A percentile compares a stretch with the other conserved stretches of the same genome.
Evolutionary conservation across 1,140 invertebrate species (phyloP).

Genomic region (Drosophila varians): DNA sequence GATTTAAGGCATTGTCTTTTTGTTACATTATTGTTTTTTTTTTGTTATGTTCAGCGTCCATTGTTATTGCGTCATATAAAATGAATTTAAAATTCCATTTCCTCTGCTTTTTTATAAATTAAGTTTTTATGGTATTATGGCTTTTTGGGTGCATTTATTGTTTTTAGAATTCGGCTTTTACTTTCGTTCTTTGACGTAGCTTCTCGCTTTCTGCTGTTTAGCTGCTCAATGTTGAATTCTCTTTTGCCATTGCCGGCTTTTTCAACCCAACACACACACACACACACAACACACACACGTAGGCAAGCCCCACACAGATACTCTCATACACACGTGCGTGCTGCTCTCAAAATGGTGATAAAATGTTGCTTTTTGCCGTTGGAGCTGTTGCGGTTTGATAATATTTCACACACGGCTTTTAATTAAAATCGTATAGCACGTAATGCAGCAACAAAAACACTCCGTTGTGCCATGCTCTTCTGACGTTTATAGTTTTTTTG

Average conservation of each 20-base stretch:
- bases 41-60: not conserved
- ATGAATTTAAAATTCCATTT: conserved; percentile 10
- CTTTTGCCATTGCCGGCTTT: conserved; percentile 72
- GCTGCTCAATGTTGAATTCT: conserved; percentile 49
- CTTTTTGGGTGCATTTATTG: conserved; percentile 18
- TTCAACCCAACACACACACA: conserved; percentile 57
- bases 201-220: conserved; percentile 44
- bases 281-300: not conserved
- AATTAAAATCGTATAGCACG: conserved; percentile 52
- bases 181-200: conserved; percentile 61
- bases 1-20: not conserved
- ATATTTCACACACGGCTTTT: conserved; percentile 56
- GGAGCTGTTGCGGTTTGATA: conserved; percentile 56
- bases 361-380: conserved; percentile 40
- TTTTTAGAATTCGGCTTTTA: conserved; percentile 58
- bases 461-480: conserved; percentile 12
- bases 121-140: conserved; percentile 9
- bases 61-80: not conserved
- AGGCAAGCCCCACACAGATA: conserved; percentile 14
- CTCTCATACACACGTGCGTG: conserved; percentile 33
- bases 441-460: conserved; percentile 18
- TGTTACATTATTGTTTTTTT: not conserved
- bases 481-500: conserved; percentile 31
- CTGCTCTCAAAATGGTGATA: conserved; percentile 62
- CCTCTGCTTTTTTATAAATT: conserved; percentile 5